Conservation (phyloP, 1,140 invertebrate species). For the Diabrotica virgifera region DNA sequence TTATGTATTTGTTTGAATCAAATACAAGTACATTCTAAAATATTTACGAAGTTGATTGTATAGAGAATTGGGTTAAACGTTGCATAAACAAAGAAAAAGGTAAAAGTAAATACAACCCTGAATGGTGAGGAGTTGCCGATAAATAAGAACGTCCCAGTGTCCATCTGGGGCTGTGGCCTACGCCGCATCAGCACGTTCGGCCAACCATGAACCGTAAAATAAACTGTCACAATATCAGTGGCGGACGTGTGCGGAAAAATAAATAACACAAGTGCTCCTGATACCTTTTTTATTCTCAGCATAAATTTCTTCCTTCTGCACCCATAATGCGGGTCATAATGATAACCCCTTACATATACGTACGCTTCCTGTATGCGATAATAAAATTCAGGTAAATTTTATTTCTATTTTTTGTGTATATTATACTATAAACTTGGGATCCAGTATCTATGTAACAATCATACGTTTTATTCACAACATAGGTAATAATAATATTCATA, state of each 20-base stretch:
- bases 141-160: background rate
- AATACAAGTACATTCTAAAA: no score
- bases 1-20: no score
- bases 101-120: background rate
- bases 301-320: background rate
- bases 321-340: background rate
- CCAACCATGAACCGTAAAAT: slow-evolving; percentile 2
- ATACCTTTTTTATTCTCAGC: background rate
- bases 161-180: slow-evolving; percentile 1
- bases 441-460: no score
- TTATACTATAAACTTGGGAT: no score
- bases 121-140: background rate
- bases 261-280: background rate
- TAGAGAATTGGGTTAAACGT: no score
- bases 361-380: background rate
- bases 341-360: background rate
- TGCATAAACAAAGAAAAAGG: no score
- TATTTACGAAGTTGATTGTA: no score
- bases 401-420: no score
- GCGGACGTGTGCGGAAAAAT: slow-evolving; percentile 1
- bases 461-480: no score
- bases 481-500: no score
- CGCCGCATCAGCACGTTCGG: background rate
- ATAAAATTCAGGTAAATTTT: background rate
- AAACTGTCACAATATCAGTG: background rate